A percentile compares a stretch with the other conserved stretches of the same genome.
These are phyloP conservation scores for Merluccius polli DNA, from an alignment of 2,797 vertebrate genomes.

Conservation along the genomic window DNA sequence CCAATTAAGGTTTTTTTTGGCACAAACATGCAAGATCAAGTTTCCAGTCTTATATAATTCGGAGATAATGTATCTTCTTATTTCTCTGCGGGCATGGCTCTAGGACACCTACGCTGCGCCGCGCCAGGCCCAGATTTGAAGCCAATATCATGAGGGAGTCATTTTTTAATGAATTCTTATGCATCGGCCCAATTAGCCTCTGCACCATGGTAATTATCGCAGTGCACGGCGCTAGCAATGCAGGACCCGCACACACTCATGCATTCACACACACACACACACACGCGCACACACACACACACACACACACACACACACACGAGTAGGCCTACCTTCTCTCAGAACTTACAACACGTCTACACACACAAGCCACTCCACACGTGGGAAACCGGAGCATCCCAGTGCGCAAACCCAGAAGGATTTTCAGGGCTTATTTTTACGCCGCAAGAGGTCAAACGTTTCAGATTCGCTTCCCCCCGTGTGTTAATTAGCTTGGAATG, in stretches of 20 bases:
- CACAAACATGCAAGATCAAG: background rate
- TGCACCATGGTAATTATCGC: slow-evolving; percentile 69
- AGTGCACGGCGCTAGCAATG: slow-evolving; percentile 22
- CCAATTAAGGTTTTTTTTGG: background rate
- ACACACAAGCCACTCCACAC: slow-evolving; percentile 10
- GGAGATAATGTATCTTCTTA: slow-evolving; percentile 44
- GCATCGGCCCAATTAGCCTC: slow-evolving; percentile 76
- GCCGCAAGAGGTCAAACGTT: slow-evolving; percentile 69
- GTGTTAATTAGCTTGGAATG: slow-evolving; percentile 65
- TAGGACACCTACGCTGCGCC: slow-evolving; percentile 48
- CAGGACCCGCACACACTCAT: slow-evolving; percentile 8
- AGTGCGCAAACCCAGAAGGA: slow-evolving; percentile 61
- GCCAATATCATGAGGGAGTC: slow-evolving; percentile 67
- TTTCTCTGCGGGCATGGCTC: slow-evolving; percentile 52
- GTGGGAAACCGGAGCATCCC: slow-evolving; percentile 67
- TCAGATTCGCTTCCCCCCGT: slow-evolving; percentile 57
- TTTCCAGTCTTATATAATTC: slow-evolving; percentile 37
- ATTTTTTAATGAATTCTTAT: slow-evolving; percentile 77
- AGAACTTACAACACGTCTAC: background rate
- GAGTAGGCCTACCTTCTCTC: background rate
- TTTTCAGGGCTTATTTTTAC: slow-evolving; percentile 70
- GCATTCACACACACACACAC: background rate
- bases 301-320: too few relatives aligned
- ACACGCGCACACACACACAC: background rate
- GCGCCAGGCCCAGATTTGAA: slow-evolving; percentile 69